phyloP scores from a whole-genome alignment of 1,140 invertebrate genomes.

The Aphelinus certus region DNA sequence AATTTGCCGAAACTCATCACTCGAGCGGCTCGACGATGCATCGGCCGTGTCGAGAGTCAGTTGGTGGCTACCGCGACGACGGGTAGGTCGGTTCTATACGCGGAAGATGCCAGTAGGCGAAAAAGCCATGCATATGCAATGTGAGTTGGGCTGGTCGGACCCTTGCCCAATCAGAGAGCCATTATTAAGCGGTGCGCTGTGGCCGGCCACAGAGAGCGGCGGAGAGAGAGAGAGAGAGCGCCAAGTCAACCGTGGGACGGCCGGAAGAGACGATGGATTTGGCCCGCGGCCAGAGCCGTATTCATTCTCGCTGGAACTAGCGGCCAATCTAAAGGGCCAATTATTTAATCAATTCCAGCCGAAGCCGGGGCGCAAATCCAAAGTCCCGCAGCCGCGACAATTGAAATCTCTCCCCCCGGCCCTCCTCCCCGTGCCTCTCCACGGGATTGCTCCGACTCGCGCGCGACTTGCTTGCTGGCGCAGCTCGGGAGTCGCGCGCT shows the following conservation, averaged over 20 bases:
- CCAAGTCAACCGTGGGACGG: constrained; percentile 21
- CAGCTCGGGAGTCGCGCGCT: constrained; percentile 7
- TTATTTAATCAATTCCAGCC: constrained; percentile 66
- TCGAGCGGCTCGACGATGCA: not conserved
- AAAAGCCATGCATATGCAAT: constrained; percentile 30
- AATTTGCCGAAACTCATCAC: not conserved
- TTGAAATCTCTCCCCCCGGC: constrained; percentile 53
- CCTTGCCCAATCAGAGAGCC: constrained; percentile 56
- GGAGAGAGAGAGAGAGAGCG: constrained; percentile 44
- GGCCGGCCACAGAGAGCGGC: not conserved
- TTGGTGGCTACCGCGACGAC: too few species aligned
- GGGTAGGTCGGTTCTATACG: too few species aligned
- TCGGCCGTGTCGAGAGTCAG: too few species aligned
- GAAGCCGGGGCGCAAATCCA: constrained; percentile 32
- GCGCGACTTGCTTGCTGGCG: constrained; percentile 26
- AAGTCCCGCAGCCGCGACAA: constrained; percentile 55
- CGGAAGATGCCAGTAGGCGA: not conserved
- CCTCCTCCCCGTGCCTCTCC: constrained; percentile 26
- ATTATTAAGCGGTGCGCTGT: constrained; percentile 63
- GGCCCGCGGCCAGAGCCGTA: constrained; percentile 59
- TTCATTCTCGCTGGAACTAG: constrained; percentile 64
- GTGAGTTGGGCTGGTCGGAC: not conserved
- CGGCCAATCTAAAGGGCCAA: constrained; percentile 65
- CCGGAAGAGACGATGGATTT: constrained; percentile 37
- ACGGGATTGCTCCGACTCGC: not conserved